A percentile compares a stretch with the other conserved stretches of the same genome.
These are phyloP conservation scores for Phyllotis vaccarum DNA, from an alignment of 2,797 vertebrate genomes.

Conservation along the genomic window DNA sequence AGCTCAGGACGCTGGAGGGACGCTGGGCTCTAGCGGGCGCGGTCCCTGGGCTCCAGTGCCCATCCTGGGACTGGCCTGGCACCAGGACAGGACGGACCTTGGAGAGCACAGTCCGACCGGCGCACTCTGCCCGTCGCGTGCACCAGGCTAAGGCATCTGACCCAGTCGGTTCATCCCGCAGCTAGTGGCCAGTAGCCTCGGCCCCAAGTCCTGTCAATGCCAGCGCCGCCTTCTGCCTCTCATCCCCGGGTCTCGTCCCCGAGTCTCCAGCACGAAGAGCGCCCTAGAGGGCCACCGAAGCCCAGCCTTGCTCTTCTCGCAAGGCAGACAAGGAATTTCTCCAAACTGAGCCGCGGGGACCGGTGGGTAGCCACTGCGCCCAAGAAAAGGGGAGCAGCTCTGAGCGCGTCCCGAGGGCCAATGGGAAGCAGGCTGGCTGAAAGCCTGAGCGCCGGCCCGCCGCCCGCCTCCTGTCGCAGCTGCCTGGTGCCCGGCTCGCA, in stretches of 20 bases:
- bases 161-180: neutral
- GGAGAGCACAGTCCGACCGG: slow-evolving; percentile 66
- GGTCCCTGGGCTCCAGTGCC: slow-evolving; percentile 34
- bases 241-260: neutral
- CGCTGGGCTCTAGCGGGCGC: slow-evolving; percentile 54
- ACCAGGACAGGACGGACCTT: slow-evolving; percentile 12
- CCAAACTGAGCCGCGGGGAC: neutral
- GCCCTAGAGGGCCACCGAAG: neutral
- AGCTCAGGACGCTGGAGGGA: slow-evolving; percentile 46
- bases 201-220: slow-evolving; percentile 24
- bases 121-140: slow-evolving; percentile 61
- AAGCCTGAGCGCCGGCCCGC: slow-evolving; percentile 6
- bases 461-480: slow-evolving; percentile 10
- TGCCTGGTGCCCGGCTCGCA: neutral
- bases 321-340: neutral
- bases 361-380: neutral
- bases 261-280: neutral
- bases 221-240: neutral
- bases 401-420: neutral
- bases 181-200: neutral
- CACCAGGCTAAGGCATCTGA: slow-evolving; percentile 63
- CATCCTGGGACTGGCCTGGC: slow-evolving; percentile 59
- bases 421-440: slow-evolving; percentile 47
- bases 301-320: neutral
- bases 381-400: neutral